Base-by-base conservation (phyloP, 2,888 invertebrate genomes). In the Cenopis cana region DNA sequence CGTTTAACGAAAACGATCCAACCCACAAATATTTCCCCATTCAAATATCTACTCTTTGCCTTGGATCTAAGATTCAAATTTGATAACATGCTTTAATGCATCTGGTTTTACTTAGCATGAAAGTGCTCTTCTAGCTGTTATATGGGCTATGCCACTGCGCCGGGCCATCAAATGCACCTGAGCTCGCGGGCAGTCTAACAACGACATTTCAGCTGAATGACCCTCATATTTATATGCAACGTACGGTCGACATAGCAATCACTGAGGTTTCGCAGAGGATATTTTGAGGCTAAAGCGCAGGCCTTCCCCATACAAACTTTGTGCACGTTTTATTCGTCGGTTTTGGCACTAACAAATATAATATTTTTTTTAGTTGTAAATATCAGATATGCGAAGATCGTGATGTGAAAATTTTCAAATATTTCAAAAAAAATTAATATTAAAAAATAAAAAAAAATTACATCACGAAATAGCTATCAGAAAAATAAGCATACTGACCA, bases 141-240 rank as follows among this genome's bases (percentile, higher is more conserved):
- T 54, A 61, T 61, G 46, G 36, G 68, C 61, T 33, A 61, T 29
- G 54, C 29, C 29, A 54, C 55, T 8, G 41, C 17, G 1, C 12
- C 17, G 52, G n/a, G 54, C 68, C 38, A 87, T 88, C 86, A 88
- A 85, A 85, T 82, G 82, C 86, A 86, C 87, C 83, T 88, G 85
- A 84, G 74, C 81, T 78, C 82, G 84, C 84, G 77, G 80, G 81
- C 82, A 81, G 85, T 84, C 85, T 84, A 81, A 82, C 79, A 80
- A 81, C 83, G 82, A 86, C 88, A 87, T 87, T 88, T 88, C 79
- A 84, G 78, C 75, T 69, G 77, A 83, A 82, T 78, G 78, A 74
- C 78, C 77, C 76, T 81, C 78, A 76, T 78, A 14, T 4, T 4
- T n/a, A 9, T 41, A 46, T 46, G 24, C 12, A 59, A 59, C 20